Base-by-base conservation (phyloP, 2,888 invertebrate species). In the Calliphora vomitoria region DNA sequence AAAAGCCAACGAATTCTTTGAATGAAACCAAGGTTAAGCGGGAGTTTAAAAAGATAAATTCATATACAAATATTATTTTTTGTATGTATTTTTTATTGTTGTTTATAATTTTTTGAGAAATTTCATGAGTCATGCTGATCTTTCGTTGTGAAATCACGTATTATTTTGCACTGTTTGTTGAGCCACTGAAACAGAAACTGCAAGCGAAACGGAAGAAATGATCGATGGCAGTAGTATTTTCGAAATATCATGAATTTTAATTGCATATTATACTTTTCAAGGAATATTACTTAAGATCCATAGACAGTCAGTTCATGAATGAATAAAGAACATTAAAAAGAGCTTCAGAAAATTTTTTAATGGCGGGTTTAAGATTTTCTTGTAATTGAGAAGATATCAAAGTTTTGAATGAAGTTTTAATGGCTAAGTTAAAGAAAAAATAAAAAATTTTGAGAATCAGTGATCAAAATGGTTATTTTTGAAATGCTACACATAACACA, bases 11-110 rank as follows among this genome's bases (percentile, higher is more conserved):
- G 87, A 83, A 74, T 84, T 87, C 72, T 78, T 72, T 76, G 41
- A 81, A 81, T 68, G 55, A 74, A 84, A 50, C 78, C 87, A 84
- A 87, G 87, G 87, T 84, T 85, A 85, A 69, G 81, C 84, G 78
- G 81, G 84, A 81, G 53, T 82, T 87, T 79, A 20, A 80, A 75
- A 60, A 68, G 66, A 68, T 74, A 79, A 74, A 78, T 31, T 4
- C 4, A 4, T 62, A 69, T 35, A 60, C n/a, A 20, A 62, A 75
- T 8, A 68, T 62, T 55, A 38, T 71, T 53, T 35, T 71, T n/a
- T 18, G 25, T 25, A 25, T 25, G 1, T 47, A 18, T 58, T 83
- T 76, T 66, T 66, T 44, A 35, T 35, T 68, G 64, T 74, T 58
- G 0, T 68, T 50, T 64, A 20, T 1, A 53, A 13, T 8, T 72